These are phyloP conservation scores for Diplodus sargus DNA, from an alignment of 2,797 vertebrate genomes.

Conservation along the genomic window DNA sequence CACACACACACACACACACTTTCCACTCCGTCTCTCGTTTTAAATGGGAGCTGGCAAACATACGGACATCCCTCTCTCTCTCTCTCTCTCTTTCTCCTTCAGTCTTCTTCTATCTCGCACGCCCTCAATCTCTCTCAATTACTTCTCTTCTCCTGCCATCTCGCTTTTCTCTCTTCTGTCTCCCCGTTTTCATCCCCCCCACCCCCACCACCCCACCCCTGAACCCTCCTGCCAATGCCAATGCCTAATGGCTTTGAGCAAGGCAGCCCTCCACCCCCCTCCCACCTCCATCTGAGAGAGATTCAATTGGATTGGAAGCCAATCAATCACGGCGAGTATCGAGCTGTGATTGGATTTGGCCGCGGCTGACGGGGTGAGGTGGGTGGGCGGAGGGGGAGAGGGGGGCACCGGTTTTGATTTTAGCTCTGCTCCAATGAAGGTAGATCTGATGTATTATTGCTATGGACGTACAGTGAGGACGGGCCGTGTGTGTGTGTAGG, in stretches of 20 bases:
- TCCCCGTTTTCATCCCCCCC: conserved; percentile 7
- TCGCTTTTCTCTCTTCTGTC: conserved; percentile 41
- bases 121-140: conserved; percentile 69
- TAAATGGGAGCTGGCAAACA: conserved; percentile 42
- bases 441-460: conserved; percentile 78
- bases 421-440: conserved; percentile 78
- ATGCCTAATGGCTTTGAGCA: conserved; percentile 73
- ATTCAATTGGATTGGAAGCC: conserved; percentile 84
- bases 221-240: conserved; percentile 60
- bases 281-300: conserved; percentile 54
- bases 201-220: too few relatives aligned
- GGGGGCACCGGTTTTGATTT: conserved; percentile 64
- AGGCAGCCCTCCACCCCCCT: conserved; percentile 37
- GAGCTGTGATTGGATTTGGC: conserved; percentile 83
- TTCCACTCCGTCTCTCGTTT: conserved; percentile 12
- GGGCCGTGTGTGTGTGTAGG: conserved; percentile 36
- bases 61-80: conserved; percentile 15
- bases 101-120: conserved; percentile 45
- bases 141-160: conserved; percentile 58
- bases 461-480: conserved; percentile 64
- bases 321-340: conserved; percentile 78
- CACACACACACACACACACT: conserved; percentile 13
- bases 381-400: conserved; percentile 10
- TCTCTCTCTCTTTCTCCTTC: conserved; percentile 25
- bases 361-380: conserved; percentile 59